Evolutionary conservation across 2,888 invertebrate species (phyloP).

Genomic region (Tetragnatha montana): DNA sequence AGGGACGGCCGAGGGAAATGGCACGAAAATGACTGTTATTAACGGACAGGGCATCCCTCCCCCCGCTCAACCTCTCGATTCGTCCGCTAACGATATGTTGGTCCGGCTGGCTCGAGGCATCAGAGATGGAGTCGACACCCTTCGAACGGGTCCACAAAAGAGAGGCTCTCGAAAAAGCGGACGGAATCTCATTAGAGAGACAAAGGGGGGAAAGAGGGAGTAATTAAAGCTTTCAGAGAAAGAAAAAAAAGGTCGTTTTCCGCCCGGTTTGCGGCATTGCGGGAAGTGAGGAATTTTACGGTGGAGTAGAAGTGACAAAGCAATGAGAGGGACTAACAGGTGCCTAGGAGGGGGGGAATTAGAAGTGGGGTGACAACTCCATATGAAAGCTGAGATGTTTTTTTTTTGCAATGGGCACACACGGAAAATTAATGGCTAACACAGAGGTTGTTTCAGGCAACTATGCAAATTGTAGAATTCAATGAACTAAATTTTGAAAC

Average conservation of each 20-base stretch:
- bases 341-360: not conserved
- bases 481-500: too few species aligned
- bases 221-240: constrained; percentile 7
- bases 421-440: too few species aligned
- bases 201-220: not conserved
- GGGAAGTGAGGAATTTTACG: constrained; percentile 18
- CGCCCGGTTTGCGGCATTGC: constrained; percentile 6
- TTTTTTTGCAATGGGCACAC: too few species aligned
- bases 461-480: too few species aligned
- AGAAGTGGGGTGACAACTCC: not conserved
- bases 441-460: too few species aligned
- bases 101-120: not conserved
- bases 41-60: constrained; percentile 14
- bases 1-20: not conserved
- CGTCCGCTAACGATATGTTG: constrained; percentile 15
- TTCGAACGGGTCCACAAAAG: constrained; percentile 11
- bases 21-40: constrained; percentile 44
- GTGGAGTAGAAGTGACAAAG: not conserved
- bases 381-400: too few species aligned
- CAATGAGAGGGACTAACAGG: not conserved
- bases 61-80: constrained; percentile 25
- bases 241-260: not conserved
- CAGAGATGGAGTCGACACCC: constrained; percentile 32
- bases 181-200: constrained; percentile 24
- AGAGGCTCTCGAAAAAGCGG: not conserved